Evolutionary conservation across 2,888 invertebrate genomes (phyloP).

Genomic region (Clivina fossor): DNA sequence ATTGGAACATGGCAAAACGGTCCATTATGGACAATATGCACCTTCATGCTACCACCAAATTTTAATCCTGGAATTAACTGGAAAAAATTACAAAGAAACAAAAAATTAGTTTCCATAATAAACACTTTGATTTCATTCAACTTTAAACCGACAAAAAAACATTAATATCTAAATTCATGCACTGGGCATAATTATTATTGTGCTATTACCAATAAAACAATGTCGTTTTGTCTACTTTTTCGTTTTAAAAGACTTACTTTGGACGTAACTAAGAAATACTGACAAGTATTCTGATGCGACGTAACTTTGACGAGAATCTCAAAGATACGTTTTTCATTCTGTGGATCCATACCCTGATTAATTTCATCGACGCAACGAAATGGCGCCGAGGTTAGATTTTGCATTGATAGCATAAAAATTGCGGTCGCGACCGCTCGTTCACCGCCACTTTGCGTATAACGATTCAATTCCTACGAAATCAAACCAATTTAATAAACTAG

Average conservation of each 20-base stretch:
- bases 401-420: conserved; percentile 86
- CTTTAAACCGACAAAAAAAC: too few species aligned
- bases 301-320: conserved; percentile 77
- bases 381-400: conserved; percentile 85
- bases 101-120: too few species aligned
- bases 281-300: conserved; percentile 67
- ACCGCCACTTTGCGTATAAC: conserved; percentile 88
- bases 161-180: too few species aligned
- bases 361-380: conserved; percentile 81
- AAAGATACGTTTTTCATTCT: conserved; percentile 81
- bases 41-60: conserved; percentile 67
- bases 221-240: too few species aligned
- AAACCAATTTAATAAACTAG: too few species aligned
- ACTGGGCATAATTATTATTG: too few species aligned
- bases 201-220: too few species aligned
- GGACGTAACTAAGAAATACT: conserved; percentile 93
- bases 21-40: conserved; percentile 81
- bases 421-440: conserved; percentile 94
- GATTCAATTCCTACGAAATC: conserved; percentile 56
- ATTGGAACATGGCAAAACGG: too few species aligned
- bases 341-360: conserved; percentile 86
- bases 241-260: too few species aligned
- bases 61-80: conserved; percentile 73
- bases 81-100: too few species aligned
- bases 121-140: too few species aligned